Evolutionary conservation across 2,888 invertebrate genomes (phyloP).

Genomic region (Eupelmus urozonus): DNA sequence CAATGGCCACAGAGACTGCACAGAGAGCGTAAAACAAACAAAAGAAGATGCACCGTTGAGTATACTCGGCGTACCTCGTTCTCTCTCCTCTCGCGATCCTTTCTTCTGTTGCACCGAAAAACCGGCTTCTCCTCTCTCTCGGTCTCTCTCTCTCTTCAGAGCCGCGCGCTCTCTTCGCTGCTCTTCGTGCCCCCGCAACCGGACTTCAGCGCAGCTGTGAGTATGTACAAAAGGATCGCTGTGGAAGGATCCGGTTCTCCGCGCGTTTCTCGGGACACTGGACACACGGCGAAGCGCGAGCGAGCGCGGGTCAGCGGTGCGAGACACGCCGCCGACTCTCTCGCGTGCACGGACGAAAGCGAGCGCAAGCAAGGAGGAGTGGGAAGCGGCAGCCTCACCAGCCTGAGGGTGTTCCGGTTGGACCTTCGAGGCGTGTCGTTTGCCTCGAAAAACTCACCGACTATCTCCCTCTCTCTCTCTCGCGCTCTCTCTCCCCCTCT

Average conservation of each 20-base stretch:
- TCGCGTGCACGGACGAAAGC: too few relatives aligned
- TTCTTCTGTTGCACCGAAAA: background rate
- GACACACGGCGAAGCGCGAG: background rate
- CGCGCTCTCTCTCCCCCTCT: background rate
- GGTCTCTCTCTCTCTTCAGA: constrained; percentile 4
- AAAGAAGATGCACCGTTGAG: constrained; percentile 13
- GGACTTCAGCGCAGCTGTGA: background rate
- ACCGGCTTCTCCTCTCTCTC: background rate
- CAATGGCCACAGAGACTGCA: background rate
- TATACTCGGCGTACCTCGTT: background rate
- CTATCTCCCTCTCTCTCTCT: background rate
- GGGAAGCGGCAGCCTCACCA: constrained; percentile 15
- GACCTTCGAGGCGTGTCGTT: constrained; percentile 45
- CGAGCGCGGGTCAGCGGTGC: constrained; percentile 35
- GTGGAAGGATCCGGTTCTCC: constrained; percentile 47
- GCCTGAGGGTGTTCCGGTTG: constrained; percentile 57
- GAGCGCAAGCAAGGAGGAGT: constrained; percentile 28
- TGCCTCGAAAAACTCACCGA: constrained; percentile 27
- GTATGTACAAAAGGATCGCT: background rate
- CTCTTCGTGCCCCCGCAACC: background rate
- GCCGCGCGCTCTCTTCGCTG: too few relatives aligned
- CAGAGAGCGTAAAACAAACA: constrained; percentile 11
- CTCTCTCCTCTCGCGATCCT: background rate
- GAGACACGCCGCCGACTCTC: background rate
- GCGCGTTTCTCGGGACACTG: constrained; percentile 40